Base-by-base conservation (phyloP, 1,140 invertebrate species). In the Trichonephila clavata region DNA sequence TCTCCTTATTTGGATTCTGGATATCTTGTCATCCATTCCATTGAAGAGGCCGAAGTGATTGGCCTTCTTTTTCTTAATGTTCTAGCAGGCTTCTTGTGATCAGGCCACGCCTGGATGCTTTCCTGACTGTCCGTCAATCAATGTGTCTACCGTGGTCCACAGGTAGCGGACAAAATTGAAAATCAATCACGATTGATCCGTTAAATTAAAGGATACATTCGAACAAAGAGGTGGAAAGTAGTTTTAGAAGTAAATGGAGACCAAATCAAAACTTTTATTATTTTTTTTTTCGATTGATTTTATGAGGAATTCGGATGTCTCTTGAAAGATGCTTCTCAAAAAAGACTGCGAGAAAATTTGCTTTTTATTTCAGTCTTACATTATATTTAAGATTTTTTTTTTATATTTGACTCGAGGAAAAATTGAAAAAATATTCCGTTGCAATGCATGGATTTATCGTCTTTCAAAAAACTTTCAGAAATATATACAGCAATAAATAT, bases 41-140 rank as follows among this genome's bases (percentile, higher is more conserved):
- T 18, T 77, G 71, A 77, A 77, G 71, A 77, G 71, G 71, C 71
- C 7, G 71, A 32, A 77, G 71, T 77, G 71, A 77, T 77, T 77
- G 71, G 71, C 71, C 71, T 77, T 77, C 71, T 77, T 77, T 18
- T 77, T 77, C 27, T 77, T 77, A 77, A 32, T 27, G 32, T 77
- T 77, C 71, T 14, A 32, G 27, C 24, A 77, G 27, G 16, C 24
- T 77, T 32, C 27, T n/a, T 14, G 18, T 18, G 71, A 32, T 77
- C 71, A 32, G 71, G 32, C 71, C 71, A 77, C 71, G 71, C 71
- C 71, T 39, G 24, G 27, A 77, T 77, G 71, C 71, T 27, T 77
- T 24, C 27, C 71, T 77, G 71, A 77, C 71, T 77, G 13, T 77
- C 27, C 71, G 71, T 77, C 71, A 77, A 77, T 77, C 71, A 77